These are phyloP conservation scores for Norana najaformis DNA, from an alignment of 2,888 invertebrate species.

Conservation along the genomic window DNA sequence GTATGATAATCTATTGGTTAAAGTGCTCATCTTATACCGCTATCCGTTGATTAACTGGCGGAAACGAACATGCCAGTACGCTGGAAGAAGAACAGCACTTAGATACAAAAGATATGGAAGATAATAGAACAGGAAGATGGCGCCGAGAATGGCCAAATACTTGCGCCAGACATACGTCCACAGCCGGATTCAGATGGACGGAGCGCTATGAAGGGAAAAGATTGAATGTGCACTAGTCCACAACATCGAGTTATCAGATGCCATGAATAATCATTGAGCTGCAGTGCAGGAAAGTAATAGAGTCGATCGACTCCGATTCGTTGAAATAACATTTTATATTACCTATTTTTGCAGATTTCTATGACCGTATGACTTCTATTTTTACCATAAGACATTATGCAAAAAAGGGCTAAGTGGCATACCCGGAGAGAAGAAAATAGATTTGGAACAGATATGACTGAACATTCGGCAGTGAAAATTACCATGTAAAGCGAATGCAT, in stretches of 20 bases:
- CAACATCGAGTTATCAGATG: background rate
- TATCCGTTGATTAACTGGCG: too few relatives aligned
- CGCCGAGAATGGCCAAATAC: background rate
- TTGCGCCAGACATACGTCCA: background rate
- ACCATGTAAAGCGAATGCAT: too few relatives aligned
- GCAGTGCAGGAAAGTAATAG: background rate
- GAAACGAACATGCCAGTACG: too few relatives aligned
- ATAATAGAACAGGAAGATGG: background rate
- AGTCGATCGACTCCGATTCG: background rate
- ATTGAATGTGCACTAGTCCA: background rate
- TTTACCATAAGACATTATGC: too few relatives aligned
- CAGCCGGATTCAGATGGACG: background rate
- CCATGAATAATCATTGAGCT: background rate
- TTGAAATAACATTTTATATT: too few relatives aligned
- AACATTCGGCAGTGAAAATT: too few relatives aligned
- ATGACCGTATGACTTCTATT: background rate
- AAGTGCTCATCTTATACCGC: too few relatives aligned
- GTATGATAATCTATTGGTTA: too few relatives aligned
- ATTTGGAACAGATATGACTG: too few relatives aligned
- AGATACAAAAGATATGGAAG: background rate
- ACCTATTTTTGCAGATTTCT: background rate
- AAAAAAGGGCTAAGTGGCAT: too few relatives aligned
- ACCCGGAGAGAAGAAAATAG: too few relatives aligned
- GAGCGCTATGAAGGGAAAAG: background rate
- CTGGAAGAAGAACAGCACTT: too few relatives aligned